phyloP scores from a whole-genome alignment of 2,797 vertebrate species.

The Etheostoma perlongum region DNA sequence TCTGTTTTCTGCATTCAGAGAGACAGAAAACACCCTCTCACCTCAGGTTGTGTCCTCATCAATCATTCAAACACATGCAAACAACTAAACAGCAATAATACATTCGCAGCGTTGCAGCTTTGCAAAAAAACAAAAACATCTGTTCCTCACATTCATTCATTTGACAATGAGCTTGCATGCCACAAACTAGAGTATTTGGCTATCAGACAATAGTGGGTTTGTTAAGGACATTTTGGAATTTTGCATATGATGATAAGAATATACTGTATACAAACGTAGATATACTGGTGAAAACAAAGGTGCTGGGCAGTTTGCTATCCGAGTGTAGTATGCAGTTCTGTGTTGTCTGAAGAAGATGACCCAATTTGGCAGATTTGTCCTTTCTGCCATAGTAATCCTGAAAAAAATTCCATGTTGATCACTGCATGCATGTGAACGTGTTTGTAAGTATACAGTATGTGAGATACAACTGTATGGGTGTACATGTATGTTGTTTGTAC shows the following conservation, averaged over 20 bases:
- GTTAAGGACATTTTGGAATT: not conserved
- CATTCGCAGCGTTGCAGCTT: not conserved
- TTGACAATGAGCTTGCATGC: not conserved
- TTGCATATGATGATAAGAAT: too few relatives aligned
- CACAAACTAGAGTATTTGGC: not conserved
- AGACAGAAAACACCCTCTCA: constrained; percentile 23
- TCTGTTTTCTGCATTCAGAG: constrained; percentile 20
- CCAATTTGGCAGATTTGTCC: not conserved
- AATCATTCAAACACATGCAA: not conserved
- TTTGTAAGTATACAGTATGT: not conserved
- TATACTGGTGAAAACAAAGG: too few relatives aligned
- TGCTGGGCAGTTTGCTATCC: too few relatives aligned
- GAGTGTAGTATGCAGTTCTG: not conserved
- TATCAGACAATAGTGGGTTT: not conserved
- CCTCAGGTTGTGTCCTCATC: constrained; percentile 11
- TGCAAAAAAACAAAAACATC: not conserved
- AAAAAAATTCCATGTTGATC: not conserved
- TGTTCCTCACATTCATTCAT: not conserved
- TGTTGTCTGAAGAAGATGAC: not conserved
- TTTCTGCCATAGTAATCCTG: not conserved
- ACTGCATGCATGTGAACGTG: not conserved
- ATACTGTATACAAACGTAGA: too few relatives aligned
- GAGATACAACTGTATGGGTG: not conserved
- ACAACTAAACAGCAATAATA: not conserved
- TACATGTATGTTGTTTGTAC: too few relatives aligned